phyloP scores from a whole-genome alignment of 2,113 vertebrate species.

The Cercocebus atys region DNA sequence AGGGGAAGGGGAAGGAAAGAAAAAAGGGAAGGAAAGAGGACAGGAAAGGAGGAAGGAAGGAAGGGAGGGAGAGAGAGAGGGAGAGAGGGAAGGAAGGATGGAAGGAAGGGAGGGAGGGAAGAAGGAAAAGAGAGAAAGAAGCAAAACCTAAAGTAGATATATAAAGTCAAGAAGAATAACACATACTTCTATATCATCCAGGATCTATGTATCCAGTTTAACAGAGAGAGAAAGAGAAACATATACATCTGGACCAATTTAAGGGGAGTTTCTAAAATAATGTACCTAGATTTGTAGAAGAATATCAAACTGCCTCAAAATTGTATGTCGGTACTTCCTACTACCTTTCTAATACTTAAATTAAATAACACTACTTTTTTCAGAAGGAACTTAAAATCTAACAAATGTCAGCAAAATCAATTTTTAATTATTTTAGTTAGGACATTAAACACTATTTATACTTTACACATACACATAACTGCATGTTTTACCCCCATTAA shows the following conservation, averaged over 20 bases:
- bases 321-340: not conserved
- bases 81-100: too few relatives aligned
- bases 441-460: not conserved
- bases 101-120: too few relatives aligned
- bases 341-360: constrained; percentile 3
- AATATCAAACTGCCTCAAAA: constrained; percentile 29
- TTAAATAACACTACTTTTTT: not conserved
- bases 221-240: not conserved
- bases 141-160: not conserved
- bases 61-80: too few relatives aligned
- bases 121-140: too few relatives aligned
- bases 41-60: too few relatives aligned
- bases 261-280: constrained; percentile 17
- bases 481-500: not conserved
- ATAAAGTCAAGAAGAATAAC: not conserved
- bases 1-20: too few relatives aligned
- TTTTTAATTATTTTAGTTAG: constrained; percentile 23
- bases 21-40: too few relatives aligned
- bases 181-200: not conserved
- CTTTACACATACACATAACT: not conserved
- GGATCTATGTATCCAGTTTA: not conserved
- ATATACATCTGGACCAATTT: not conserved
- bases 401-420: constrained; percentile 43
- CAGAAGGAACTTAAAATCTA: constrained; percentile 51
- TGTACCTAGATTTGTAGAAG: not conserved